Conservation (phyloP, 2,888 invertebrate species). For the Vandiemenella viatica region DNA sequence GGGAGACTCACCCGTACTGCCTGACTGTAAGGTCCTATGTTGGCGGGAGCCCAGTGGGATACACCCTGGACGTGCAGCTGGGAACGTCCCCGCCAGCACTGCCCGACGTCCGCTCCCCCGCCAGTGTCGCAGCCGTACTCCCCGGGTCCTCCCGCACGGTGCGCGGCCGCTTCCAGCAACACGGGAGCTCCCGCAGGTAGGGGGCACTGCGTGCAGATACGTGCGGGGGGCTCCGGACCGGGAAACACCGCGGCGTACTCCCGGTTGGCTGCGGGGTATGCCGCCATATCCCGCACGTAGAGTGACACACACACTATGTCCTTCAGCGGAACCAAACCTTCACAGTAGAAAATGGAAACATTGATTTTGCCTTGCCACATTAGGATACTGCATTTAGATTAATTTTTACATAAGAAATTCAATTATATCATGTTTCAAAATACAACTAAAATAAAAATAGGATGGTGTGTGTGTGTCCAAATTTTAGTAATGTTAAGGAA, state of each 20-base stretch:
- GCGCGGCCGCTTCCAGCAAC: conserved; percentile 60
- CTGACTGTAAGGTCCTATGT: conserved; percentile 93
- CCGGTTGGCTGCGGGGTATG: conserved; percentile 61
- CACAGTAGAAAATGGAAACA: conserved; percentile 22
- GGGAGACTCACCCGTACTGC: conserved; percentile 76
- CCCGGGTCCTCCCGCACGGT: conserved; percentile 25
- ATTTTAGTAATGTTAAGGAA: too few species aligned
- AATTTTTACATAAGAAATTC: conserved; percentile 7
- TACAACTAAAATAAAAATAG: too few species aligned
- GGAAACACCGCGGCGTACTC: conserved; percentile 59
- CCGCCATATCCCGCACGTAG: conserved; percentile 68
- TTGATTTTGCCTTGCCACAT: conserved; percentile 4
- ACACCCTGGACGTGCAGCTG: conserved; percentile 91
- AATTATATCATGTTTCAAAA: too few species aligned
- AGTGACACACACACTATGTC: conserved; percentile 71
- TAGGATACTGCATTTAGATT: neutral
- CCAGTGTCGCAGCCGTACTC: neutral
- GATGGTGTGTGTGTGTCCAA: too few species aligned
- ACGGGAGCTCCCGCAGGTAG: conserved; percentile 54
- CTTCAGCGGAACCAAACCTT: conserved; percentile 38
- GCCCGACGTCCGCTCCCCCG: conserved; percentile 44
- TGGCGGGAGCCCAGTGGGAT: conserved; percentile 96
- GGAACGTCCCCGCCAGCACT: too few species aligned
- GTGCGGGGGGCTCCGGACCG: conserved; percentile 58
- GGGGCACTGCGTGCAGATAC: conserved; percentile 73